Evolutionary conservation across 2,888 invertebrate species (phyloP).

Genomic region (Trilocha varians): DNA sequence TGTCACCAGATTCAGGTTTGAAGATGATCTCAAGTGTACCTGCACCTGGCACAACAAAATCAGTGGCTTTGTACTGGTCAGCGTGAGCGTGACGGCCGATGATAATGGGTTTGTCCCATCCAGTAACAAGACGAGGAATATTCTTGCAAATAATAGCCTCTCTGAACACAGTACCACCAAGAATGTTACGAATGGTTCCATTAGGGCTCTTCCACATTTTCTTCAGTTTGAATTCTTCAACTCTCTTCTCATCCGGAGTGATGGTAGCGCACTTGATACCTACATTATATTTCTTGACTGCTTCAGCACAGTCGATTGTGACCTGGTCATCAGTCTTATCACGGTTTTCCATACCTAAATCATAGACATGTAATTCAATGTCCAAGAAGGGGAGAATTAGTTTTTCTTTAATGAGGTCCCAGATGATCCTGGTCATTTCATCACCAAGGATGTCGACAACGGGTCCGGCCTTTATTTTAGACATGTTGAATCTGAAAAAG

Average conservation of each 20-base stretch:
- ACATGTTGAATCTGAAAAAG: conserved; percentile 42
- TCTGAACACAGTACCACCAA: conserved; percentile 88
- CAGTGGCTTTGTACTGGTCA: conserved; percentile 97
- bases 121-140: conserved; percentile 94
- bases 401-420: conserved; percentile 98
- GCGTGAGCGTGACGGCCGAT: conserved; percentile 99
- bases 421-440: conserved; percentile 98
- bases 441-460: conserved; percentile 95
- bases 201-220: conserved; percentile 95
- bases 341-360: conserved; percentile 95
- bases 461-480: conserved; percentile 85
- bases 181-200: conserved; percentile 89
- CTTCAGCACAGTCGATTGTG: conserved; percentile 96
- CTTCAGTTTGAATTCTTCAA: conserved; percentile 90
- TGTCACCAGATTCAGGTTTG: conserved; percentile 77
- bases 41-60: conserved; percentile 93
- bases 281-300: conserved; percentile 96
- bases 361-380: conserved; percentile 93
- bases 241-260: conserved; percentile 97
- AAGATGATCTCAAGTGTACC: conserved; percentile 91
- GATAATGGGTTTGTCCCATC: conserved; percentile 97
- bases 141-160: conserved; percentile 93
- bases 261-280: conserved; percentile 99
- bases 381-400: conserved; percentile 96
- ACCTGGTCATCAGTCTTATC: conserved; percentile 96